These are phyloP conservation scores for Scomber scombrus DNA, from an alignment of 2,113 vertebrate species.

Conservation along the genomic window DNA sequence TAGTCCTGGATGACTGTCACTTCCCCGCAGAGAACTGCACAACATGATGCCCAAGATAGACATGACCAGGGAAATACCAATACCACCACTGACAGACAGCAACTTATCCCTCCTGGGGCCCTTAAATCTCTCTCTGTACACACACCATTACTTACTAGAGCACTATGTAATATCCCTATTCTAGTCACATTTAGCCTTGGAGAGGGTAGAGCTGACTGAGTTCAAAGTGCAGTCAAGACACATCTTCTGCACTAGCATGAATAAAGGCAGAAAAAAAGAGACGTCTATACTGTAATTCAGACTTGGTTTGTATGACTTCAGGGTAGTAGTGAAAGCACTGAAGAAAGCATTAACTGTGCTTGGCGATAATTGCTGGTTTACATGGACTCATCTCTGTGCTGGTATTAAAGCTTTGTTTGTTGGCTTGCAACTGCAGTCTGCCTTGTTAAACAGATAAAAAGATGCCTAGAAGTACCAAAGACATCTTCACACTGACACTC, in stretches of 20 bases:
- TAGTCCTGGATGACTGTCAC: slow-evolving; percentile 7
- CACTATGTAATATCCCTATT: slow-evolving; percentile 28
- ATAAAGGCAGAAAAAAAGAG: slow-evolving; percentile 3
- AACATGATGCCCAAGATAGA: not conserved
- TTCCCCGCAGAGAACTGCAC: slow-evolving; percentile 18
- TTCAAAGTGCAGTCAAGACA: slow-evolving; percentile 38
- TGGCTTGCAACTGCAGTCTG: not conserved
- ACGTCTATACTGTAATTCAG: slow-evolving; percentile 3
- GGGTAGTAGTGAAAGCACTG: slow-evolving; percentile 11
- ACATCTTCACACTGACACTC: slow-evolving; percentile 4
- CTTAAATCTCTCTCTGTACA: slow-evolving; percentile 9
- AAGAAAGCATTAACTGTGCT: slow-evolving; percentile 7
- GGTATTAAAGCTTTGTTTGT: not conserved
- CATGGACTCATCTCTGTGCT: slow-evolving; percentile 6
- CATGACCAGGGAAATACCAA: slow-evolving; percentile 5
- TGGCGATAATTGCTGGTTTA: slow-evolving; percentile 12
- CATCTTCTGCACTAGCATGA: not conserved
- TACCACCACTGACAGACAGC: slow-evolving; percentile 10
- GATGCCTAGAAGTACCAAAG: not conserved
- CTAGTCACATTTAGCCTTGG: slow-evolving; percentile 35
- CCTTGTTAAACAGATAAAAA: slow-evolving; percentile 19
- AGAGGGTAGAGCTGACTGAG: slow-evolving; percentile 6
- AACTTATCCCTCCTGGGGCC: not conserved
- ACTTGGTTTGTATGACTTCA: slow-evolving; percentile 7
- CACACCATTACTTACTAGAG: slow-evolving; percentile 14